Percentiles rank a stretch among this genome's conserved stretches.
Conservation (phyloP, 2,113 vertebrate species). For the Halichoeres trimaculatus region DNA sequence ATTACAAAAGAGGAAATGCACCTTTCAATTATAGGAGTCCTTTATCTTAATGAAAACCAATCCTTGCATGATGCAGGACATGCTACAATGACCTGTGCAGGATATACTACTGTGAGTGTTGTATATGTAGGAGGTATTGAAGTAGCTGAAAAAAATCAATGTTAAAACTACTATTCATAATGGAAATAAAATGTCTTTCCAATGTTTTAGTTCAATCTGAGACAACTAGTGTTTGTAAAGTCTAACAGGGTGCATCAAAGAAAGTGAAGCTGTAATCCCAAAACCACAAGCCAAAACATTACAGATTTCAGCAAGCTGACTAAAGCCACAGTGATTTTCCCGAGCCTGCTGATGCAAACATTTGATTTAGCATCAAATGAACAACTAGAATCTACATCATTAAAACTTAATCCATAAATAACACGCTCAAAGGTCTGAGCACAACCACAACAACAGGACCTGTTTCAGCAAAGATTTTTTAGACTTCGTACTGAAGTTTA, state of each 20-base stretch:
- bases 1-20: neutral
- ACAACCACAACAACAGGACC: neutral
- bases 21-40: neutral
- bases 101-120: no score
- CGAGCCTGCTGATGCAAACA: conserved; percentile 18
- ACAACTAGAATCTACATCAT: conserved; percentile 18
- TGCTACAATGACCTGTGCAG: neutral
- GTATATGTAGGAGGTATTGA: no score
- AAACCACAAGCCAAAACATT: conserved; percentile 45
- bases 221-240: neutral
- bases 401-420: neutral
- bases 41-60: neutral
- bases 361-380: conserved; percentile 3
- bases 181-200: no score
- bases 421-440: neutral
- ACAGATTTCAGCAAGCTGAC: conserved; percentile 10
- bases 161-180: no score
- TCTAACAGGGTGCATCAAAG: neutral
- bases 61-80: neutral
- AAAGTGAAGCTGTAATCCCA: conserved; percentile 33
- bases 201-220: no score
- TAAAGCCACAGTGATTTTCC: neutral
- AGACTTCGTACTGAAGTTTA: neutral
- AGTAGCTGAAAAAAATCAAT: no score
- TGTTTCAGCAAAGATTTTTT: neutral